Base-by-base conservation (phyloP, 2,113 vertebrate genomes). In the Ancistrus triradiatus region DNA sequence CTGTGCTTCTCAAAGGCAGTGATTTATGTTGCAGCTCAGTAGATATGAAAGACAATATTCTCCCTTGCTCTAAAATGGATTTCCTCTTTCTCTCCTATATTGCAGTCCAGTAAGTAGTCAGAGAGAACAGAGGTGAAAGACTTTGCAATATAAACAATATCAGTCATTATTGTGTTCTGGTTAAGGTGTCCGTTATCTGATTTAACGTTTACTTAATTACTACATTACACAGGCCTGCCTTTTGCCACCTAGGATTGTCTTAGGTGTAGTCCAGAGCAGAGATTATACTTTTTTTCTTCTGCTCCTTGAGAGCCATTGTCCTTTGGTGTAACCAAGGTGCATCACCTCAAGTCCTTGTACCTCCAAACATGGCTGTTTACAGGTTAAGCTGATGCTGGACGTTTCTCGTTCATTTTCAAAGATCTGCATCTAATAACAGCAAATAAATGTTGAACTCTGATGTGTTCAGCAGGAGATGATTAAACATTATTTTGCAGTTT, bases 101-200 rank as follows among this genome's bases (percentile, higher is more conserved):
- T 40, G 43, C 47, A 64, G 44, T 50, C 59, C 51, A 68, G 66
- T 77, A 66, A 51, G 46, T 63, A 68, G 56, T 50, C 35, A 24
- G 38, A 42, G 69, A 56, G 11, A 68, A 35, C 19, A 43, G 2
- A 28, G 14, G 13, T 43, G 59, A 56, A 43, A 72, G 49, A 25
- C 38, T 53, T 31, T 64, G 62, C 50, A 65, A 31, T 44, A 57
- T 40, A 57, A 58, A 43, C 53, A 67, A 24, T 49, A 51, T 66
- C 38, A 48, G 60, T 61, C 49, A n/a, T 64, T 40, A 44, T 49
- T 49, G 68, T 6, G 58, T 50, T 38, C 31, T 57, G 35, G 14
- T 21, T 40, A 24, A 18, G 40, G 38, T 57, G n/a, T n/a, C n/a
- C n/a, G n/a, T n/a, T n/a, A n/a, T n/a, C n/a, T n/a, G n/a, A n/a